Evolutionary conservation across 2,797 vertebrate genomes (phyloP), one percentile per base, ranked within the genome.

Genomic region (Poliocrania exsul): DNA sequence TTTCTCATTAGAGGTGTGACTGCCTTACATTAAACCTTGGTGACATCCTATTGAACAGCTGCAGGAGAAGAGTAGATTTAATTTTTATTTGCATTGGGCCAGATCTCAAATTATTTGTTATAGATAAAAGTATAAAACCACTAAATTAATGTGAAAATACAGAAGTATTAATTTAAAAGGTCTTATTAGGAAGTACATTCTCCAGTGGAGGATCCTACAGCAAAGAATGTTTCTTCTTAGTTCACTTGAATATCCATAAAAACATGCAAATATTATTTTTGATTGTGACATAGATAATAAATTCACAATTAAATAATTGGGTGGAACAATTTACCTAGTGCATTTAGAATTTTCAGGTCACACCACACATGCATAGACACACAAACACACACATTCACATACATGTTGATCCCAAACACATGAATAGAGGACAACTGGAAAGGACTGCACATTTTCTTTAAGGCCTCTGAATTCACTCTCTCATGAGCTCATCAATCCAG

Each of bases 341-440:
- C 37, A 9, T 24, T 56, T 53, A 64, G 47, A 89, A 19, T 7
- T 50, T 53, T 16, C n/a, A 58, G 16, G 9, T 57, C 46, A 61
- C 42, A 40, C 4, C 6, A 77, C 31, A 38, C 19, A 16, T 23
- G 6, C 6, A 13, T 14, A 16, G 5, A n/a, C 7, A 23, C 16
- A 33, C 7, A 37, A 17, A 35, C 9, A 29, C 21, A 69, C 9
- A 25, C 10, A 18, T 8, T 4, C 20, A 28, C 0, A 2, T 14
- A 26, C 9, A 18, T 0, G 0, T 29, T 60, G 44, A 53, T 56
- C 42, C 7, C 24, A 70, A 66, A 46, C 2, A 1, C 11, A 12
- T 12, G 25, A 75, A 24, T 16, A 49, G 33, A 62, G 29, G 24
- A 80, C 17, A 81, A 4, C 8, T 38, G 33, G 53, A 71, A 84